A percentile compares a stretch with the other conserved stretches of the same genome.
phyloP scores from a whole-genome alignment of 2,113 vertebrate genomes.

The Isurus oxyrinchus region DNA sequence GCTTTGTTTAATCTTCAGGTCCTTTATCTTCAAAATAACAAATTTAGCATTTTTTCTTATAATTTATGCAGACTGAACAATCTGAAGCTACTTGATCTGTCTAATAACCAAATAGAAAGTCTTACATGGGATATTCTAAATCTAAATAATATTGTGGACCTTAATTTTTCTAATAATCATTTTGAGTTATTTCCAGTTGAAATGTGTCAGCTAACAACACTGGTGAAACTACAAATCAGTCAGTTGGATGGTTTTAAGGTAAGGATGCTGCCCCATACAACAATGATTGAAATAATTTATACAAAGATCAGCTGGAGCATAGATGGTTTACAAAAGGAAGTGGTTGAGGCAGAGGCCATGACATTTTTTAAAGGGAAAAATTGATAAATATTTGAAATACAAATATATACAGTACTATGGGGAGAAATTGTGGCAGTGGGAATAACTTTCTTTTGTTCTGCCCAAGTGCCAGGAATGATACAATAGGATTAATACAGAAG shows the following conservation, averaged over 20 bases:
- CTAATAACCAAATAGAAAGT: constrained; percentile 51
- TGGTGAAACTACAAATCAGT: constrained; percentile 50
- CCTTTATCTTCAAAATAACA: constrained; percentile 52
- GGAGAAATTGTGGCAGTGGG: background rate
- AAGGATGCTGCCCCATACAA: constrained; percentile 38
- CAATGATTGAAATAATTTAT: constrained; percentile 8
- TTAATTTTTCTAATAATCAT: constrained; percentile 54
- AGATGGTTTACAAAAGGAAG: background rate
- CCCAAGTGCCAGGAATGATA: background rate
- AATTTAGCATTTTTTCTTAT: constrained; percentile 50
- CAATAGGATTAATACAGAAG: background rate
- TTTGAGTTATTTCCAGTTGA: constrained; percentile 56
- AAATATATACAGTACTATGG: background rate
- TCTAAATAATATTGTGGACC: constrained; percentile 49
- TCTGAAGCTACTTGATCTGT: constrained; percentile 51
- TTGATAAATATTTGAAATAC: background rate
- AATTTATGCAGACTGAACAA: constrained; percentile 52
- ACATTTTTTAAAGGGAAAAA: background rate
- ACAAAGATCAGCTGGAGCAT: background rate
- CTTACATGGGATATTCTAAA: constrained; percentile 49
- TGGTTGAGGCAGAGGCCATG: background rate
- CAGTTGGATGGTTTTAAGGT: constrained; percentile 53
- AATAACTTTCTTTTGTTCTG: background rate
- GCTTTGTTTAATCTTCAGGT: constrained; percentile 47
- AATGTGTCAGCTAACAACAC: constrained; percentile 47